Percentiles rank a stretch among this genome's conserved stretches.
Conservation (phyloP, 2,888 invertebrate species). For the Synergus laeviventris region DNA sequence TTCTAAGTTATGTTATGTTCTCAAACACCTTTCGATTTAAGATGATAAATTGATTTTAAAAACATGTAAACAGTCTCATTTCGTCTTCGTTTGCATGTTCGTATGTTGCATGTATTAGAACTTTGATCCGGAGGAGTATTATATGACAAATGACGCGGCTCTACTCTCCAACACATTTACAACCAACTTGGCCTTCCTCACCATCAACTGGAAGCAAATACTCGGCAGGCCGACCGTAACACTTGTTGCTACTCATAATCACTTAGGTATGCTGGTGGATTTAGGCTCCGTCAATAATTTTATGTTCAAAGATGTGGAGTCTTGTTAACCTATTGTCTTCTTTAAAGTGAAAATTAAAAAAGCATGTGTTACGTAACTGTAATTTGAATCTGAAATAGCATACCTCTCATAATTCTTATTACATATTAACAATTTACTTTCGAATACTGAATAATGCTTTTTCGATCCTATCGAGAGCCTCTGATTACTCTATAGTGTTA, state of each 20-base stretch:
- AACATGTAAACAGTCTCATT: constrained; percentile 50
- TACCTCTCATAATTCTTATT: neutral
- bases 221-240: constrained; percentile 97
- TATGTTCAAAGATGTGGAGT: constrained; percentile 7
- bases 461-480: no score
- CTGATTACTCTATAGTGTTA: neutral
- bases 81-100: constrained; percentile 65
- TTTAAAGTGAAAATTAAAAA: neutral
- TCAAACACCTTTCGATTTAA: neutral
- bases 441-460: no score
- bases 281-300: constrained; percentile 28
- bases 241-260: constrained; percentile 89
- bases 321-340: neutral
- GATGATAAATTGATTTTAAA: constrained; percentile 43
- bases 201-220: constrained; percentile 98
- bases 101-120: constrained; percentile 81
- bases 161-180: constrained; percentile 96
- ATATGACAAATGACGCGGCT: constrained; percentile 96
- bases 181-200: constrained; percentile 95
- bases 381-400: no score
- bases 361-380: no score
- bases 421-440: neutral
- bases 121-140: constrained; percentile 95
- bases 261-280: constrained; percentile 84
- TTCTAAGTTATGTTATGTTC: constrained; percentile 37